phyloP scores from a whole-genome alignment of 2,113 vertebrate species.

The Lates calcarifer region DNA sequence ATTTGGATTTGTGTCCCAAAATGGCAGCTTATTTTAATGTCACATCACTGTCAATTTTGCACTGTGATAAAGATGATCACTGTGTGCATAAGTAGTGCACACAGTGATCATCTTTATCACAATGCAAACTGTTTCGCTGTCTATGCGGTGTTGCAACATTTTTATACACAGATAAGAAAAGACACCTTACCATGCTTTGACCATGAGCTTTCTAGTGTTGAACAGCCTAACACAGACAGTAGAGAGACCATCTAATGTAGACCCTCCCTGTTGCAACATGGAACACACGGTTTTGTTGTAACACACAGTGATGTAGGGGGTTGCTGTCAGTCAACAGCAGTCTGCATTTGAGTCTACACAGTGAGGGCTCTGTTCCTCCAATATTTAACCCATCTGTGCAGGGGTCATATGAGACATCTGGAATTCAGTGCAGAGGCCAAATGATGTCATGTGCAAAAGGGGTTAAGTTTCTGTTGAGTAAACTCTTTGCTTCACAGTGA shows the following conservation, averaged over 20 bases:
- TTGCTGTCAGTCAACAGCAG: slow-evolving; percentile 64
- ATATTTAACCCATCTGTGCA: slow-evolving; percentile 68
- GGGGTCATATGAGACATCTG: slow-evolving; percentile 74
- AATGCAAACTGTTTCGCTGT: slow-evolving; percentile 4
- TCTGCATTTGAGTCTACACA: slow-evolving; percentile 55
- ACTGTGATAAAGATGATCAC: background rate
- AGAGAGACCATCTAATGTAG: slow-evolving; percentile 57
- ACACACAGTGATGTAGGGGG: slow-evolving; percentile 41
- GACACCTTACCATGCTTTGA: background rate
- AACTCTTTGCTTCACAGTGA: slow-evolving; percentile 40
- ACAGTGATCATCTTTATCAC: too few relatives aligned
- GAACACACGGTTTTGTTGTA: slow-evolving; percentile 46
- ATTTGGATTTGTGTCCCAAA: background rate
- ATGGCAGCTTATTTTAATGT: background rate
- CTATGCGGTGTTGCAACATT: background rate
- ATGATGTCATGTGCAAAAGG: slow-evolving; percentile 68
- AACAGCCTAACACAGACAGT: slow-evolving; percentile 37
- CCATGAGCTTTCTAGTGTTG: slow-evolving; percentile 13
- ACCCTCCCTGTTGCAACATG: slow-evolving; percentile 43
- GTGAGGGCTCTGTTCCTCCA: slow-evolving; percentile 50
- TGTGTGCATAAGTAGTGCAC: background rate
- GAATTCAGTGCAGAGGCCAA: slow-evolving; percentile 54
- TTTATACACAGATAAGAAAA: background rate
- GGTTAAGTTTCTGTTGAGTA: slow-evolving; percentile 60
- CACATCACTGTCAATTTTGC: background rate